Conservation (phyloP, 2,797 vertebrate species). For the Botia kubotai region DNA sequence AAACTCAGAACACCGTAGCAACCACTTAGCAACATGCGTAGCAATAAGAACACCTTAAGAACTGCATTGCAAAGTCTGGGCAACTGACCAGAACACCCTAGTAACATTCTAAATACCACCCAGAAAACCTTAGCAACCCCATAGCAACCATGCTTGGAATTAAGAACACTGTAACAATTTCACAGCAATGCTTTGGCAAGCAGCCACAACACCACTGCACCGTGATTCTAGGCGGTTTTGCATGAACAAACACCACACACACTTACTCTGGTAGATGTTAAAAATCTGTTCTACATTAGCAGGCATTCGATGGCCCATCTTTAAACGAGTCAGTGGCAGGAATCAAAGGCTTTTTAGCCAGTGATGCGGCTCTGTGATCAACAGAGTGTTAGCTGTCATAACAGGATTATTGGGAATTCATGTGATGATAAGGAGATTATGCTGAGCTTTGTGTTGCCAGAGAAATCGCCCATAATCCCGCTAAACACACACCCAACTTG, state of each 20-base stretch:
- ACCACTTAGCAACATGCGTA: background rate
- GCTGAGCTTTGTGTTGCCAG: constrained; percentile 68
- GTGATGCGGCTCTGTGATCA: constrained; percentile 50
- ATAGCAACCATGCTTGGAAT: too few species aligned
- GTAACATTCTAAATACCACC: background rate
- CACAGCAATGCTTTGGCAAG: background rate
- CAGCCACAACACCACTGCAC: background rate
- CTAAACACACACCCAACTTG: constrained; percentile 68
- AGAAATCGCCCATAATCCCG: constrained; percentile 69
- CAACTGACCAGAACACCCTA: background rate
- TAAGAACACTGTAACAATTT: background rate
- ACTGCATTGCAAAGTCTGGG: background rate
- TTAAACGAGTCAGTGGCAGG: constrained; percentile 25
- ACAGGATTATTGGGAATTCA: constrained; percentile 73
- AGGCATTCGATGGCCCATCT: constrained; percentile 10
- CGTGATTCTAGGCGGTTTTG: background rate
- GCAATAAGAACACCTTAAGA: too few species aligned
- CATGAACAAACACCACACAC: background rate
- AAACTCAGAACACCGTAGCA: background rate
- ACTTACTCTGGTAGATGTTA: constrained; percentile 13
- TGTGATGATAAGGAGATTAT: constrained; percentile 76
- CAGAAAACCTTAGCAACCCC: background rate
- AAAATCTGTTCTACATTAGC: constrained; percentile 29
- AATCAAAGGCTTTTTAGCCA: constrained; percentile 39
- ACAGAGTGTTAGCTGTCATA: constrained; percentile 69